Evolutionary conservation across 1,140 invertebrate species (phyloP).

Genomic region (Delia radicum): DNA sequence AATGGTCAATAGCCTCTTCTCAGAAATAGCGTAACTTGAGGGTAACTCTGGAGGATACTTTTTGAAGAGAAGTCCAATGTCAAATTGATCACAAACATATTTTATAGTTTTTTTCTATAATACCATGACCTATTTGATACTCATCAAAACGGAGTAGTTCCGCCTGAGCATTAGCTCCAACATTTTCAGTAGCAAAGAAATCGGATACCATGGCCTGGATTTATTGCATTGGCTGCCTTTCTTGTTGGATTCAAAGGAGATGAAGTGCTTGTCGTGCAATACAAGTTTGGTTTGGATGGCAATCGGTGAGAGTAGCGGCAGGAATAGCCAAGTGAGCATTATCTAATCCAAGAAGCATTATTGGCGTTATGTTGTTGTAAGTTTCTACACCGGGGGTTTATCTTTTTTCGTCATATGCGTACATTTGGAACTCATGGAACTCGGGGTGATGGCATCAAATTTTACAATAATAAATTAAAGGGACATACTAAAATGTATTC

Average conservation of each 20-base stretch:
- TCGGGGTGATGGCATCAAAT: no score
- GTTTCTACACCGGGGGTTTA: no score
- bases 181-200: background rate
- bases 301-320: background rate
- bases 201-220: no score
- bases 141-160: background rate
- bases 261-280: background rate
- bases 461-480: no score
- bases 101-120: conserved; percentile 9
- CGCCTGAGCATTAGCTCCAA: background rate
- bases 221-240: background rate
- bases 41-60: conserved; percentile 3
- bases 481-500: no score
- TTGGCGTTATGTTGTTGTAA: no score
- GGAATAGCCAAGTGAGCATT: background rate
- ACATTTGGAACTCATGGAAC: no score
- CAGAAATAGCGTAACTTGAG: conserved; percentile 16
- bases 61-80: conserved; percentile 32
- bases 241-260: background rate
- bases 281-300: background rate
- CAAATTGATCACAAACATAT: conserved; percentile 18
- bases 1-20: conserved; percentile 3
- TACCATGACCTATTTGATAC: background rate
- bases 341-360: background rate
- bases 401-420: no score